A percentile compares a stretch with the other conserved stretches of the same genome.
phyloP scores from a whole-genome alignment of 1,140 invertebrate species.

The Lerema accius region DNA sequence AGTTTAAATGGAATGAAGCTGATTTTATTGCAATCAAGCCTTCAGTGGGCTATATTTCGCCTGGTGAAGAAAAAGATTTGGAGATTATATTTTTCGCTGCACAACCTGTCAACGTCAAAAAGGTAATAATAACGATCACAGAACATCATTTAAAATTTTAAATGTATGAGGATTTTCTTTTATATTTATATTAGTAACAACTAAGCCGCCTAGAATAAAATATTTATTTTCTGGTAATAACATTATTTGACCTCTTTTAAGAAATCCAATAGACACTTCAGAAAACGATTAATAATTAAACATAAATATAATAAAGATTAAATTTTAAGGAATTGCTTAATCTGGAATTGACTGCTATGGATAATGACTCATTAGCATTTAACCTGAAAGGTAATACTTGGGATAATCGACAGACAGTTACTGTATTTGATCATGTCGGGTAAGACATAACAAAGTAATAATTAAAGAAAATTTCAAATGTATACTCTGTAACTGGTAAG shows the following conservation, averaged over 20 bases:
- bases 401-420: conserved; percentile 70
- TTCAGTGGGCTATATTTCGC: conserved; percentile 67
- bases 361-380: conserved; percentile 57
- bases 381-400: conserved; percentile 63
- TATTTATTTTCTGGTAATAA: too few relatives aligned
- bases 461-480: not conserved
- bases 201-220: too few relatives aligned
- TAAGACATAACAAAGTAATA: conserved; percentile 27
- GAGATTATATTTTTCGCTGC: conserved; percentile 66
- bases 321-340: conserved; percentile 43
- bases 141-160: too few relatives aligned
- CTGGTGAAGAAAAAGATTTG: conserved; percentile 76
- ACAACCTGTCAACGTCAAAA: conserved; percentile 57
- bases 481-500: not conserved
- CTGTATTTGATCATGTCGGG: conserved; percentile 62
- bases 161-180: too few relatives aligned
- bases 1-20: conserved; percentile 60
- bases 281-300: too few relatives aligned
- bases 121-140: conserved; percentile 42
- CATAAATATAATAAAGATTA: not conserved
- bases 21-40: conserved; percentile 63
- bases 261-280: too few relatives aligned
- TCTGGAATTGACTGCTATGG: conserved; percentile 46
- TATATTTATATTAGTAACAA: too few relatives aligned
- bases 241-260: too few relatives aligned